These are phyloP conservation scores for Clanis bilineata DNA, from an alignment of 2,888 invertebrate genomes.

Conservation along the genomic window DNA sequence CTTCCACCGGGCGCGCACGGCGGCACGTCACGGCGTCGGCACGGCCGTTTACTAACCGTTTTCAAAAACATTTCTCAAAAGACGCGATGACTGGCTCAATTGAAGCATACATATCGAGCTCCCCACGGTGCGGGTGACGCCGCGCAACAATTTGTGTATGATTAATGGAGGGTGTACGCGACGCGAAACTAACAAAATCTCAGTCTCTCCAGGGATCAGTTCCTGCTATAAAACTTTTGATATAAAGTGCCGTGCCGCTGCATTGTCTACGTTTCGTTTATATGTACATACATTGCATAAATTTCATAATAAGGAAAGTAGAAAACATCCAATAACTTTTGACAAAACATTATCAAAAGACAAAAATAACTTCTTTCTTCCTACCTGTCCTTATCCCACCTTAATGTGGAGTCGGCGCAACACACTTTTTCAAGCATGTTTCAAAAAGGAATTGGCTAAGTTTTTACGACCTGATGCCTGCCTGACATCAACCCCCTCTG, in stretches of 20 bases:
- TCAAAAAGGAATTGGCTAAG: too few relatives aligned
- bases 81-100: conserved; percentile 64
- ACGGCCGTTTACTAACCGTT: conserved; percentile 28
- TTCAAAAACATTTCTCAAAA: conserved; percentile 44
- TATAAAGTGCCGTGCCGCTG: conserved; percentile 19
- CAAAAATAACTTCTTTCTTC: too few relatives aligned
- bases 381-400: too few relatives aligned
- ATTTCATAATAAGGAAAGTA: too few relatives aligned
- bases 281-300: too few relatives aligned
- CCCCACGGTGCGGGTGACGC: conserved; percentile 27
- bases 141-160: conserved; percentile 61
- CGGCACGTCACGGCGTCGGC: too few relatives aligned
- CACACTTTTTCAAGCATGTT: too few relatives aligned
- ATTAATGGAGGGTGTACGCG: conserved; percentile 46
- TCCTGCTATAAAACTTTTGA: conserved; percentile 47
- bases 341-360: too few relatives aligned
- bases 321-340: neutral
- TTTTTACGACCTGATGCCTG: too few relatives aligned
- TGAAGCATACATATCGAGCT: conserved; percentile 55
- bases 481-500: too few relatives aligned
- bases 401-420: too few relatives aligned
- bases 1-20: neutral
- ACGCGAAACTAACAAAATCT: conserved; percentile 40
- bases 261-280: neutral
- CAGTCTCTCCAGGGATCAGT: conserved; percentile 32